Base-by-base conservation (phyloP, 2,888 invertebrate species). In the Balanococcus diminutus region DNA sequence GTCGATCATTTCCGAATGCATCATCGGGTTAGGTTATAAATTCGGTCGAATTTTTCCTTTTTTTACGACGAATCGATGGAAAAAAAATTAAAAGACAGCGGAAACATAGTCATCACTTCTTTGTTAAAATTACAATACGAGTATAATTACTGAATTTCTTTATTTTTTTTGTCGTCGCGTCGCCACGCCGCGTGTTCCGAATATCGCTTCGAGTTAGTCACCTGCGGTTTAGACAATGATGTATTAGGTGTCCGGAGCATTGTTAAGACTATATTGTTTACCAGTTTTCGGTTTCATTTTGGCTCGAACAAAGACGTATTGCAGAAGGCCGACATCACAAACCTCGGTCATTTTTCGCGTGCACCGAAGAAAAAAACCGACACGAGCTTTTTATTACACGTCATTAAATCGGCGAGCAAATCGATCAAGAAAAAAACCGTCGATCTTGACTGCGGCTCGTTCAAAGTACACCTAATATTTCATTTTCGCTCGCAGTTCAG, bases 171-270 rank as follows among this genome's bases (percentile, higher is more conserved):
- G 14, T 36, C 16, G 81, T 36, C 28, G n/a, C n/a, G 46, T 36
- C 8, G 36, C 8, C 36, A 8, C 36, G 36, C 8, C 8, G 36
- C 16, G 16, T 25, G 81, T 82, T 82, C 81, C 81, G 46, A 82
- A 82, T 82, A 82, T 31, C 31, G 72, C 42, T 82, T 82, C 28
- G 51, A 82, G 81, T 82, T 82, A 82, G 81, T 82, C 51, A 82
- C 81, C 81, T 42, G 81, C 81, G 81, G 46, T 46, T 82, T 46
- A 46, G 42, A 39, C 46, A 82, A 82, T 82, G 25, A 31, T 72
- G 72, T 16, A 82, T 39, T 19, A 42, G 39, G 42, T 46, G 81
- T 42, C 81, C 19, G 9, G 81, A 42, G 28, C 81, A 82, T 82
- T 82, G 81, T 82, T 82, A 42, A 19, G n/a, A 42, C 8, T 2